Percentiles rank a stretch among this genome's conserved stretches.
These are phyloP conservation scores for Lepeophtheirus nordmannii DNA, from an alignment of 2,888 invertebrate species.

Conservation along the genomic window DNA sequence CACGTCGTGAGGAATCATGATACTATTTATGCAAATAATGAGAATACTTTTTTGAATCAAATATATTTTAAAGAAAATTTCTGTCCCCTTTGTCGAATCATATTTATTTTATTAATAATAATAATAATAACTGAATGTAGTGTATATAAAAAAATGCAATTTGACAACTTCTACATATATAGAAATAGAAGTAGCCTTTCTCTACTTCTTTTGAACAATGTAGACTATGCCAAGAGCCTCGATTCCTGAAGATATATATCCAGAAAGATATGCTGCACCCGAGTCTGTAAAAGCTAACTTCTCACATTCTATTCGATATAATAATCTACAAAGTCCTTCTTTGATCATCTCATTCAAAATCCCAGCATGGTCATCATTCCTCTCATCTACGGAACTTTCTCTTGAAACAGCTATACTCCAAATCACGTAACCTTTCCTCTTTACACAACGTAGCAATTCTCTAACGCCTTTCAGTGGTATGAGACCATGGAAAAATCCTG, in stretches of 20 bases:
- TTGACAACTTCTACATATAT: no score
- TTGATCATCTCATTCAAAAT: neutral
- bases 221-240: conserved; percentile 1
- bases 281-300: conserved; percentile 12
- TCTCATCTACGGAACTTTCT: neutral
- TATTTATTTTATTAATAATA: no score
- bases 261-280: conserved; percentile 15
- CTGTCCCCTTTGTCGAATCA: no score
- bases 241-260: conserved; percentile 1
- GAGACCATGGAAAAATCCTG: conserved; percentile 19
- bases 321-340: neutral
- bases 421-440: conserved; percentile 7
- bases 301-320: neutral
- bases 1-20: no score
- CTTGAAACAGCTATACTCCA: conserved; percentile 8
- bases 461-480: neutral
- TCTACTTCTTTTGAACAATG: neutral
- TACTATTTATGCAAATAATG: no score
- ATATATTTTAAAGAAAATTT: no score
- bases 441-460: conserved; percentile 8
- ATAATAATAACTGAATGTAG: no score
- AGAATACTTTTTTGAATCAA: no score
- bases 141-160: no score
- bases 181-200: no score
- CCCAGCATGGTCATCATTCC: neutral